Evolutionary conservation across 2,797 vertebrate species (phyloP).

Genomic region (Neosalanx taihuensis): DNA sequence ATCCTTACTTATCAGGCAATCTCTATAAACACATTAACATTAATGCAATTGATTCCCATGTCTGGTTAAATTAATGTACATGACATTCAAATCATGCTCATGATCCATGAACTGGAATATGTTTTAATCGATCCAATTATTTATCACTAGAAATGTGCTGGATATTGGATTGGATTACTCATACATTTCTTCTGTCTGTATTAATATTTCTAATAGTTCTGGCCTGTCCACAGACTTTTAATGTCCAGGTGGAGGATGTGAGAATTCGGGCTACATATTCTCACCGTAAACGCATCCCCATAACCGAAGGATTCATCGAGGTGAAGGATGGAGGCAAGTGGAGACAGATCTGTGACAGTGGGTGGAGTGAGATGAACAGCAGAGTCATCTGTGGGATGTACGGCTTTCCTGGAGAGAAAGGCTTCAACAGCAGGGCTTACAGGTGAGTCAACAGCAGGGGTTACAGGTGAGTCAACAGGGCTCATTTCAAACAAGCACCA

Average conservation of each 20-base stretch:
- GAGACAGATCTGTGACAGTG: slow-evolving; percentile 88
- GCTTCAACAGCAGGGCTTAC: slow-evolving; percentile 83
- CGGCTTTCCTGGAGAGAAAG: slow-evolving; percentile 88
- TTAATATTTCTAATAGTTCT: background rate
- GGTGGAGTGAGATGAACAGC: slow-evolving; percentile 84
- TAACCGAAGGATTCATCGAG: slow-evolving; percentile 92
- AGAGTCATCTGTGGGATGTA: slow-evolving; percentile 95
- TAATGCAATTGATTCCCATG: too few relatives aligned
- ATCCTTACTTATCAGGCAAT: too few relatives aligned
- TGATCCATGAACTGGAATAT: too few relatives aligned
- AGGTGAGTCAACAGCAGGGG: slow-evolving; percentile 81
- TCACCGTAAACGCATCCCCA: slow-evolving; percentile 80
- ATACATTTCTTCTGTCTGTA: too few relatives aligned
- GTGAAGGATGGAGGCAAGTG: slow-evolving; percentile 86
- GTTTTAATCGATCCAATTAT: too few relatives aligned
- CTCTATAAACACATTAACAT: too few relatives aligned
- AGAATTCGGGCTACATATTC: slow-evolving; percentile 84
- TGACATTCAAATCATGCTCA: too few relatives aligned
- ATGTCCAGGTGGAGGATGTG: slow-evolving; percentile 91
- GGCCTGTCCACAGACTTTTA: slow-evolving; percentile 69
- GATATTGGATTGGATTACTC: too few relatives aligned
- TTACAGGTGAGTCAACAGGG: slow-evolving; percentile 84
- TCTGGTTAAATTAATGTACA: too few relatives aligned
- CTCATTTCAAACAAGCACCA: background rate
- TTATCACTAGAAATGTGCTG: too few relatives aligned